Evolutionary conservation across 2,888 invertebrate species (phyloP), one percentile per base, ranked within the genome.

Genomic region (Pardosa pseudoannulata): DNA sequence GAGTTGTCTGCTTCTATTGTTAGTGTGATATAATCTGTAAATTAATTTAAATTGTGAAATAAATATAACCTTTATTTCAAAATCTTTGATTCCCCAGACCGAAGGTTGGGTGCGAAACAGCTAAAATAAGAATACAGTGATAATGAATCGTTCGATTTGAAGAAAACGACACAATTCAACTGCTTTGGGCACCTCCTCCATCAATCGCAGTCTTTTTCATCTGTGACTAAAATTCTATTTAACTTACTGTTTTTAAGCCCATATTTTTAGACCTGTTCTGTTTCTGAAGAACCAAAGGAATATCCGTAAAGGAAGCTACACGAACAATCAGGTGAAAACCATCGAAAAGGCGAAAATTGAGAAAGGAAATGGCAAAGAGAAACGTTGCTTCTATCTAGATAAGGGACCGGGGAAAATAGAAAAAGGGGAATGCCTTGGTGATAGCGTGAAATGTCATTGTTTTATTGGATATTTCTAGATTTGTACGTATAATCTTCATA

Each of bases 291-390:
- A 29, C 29, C 13, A 32, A 70, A 28, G 31, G 50, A 31, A 71
- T 70, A 70, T 56, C 27, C 36, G 67, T 64, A 29, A 36, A 46
- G 36, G 11, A 27, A 36, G 32, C 67, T 67, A 31, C 19, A 36
- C 19, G 56, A 64, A 56, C 79, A 79, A 79, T 79, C 79, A 79
- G 71, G 71, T 79, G 64, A 79, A 79, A 79, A 71, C n/a, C 79
- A 79, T 79, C 71, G 39, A 56, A 79, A 36, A 79, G 70, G 62
- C 36, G 62, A 79, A 70, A 79, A 79, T 41, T 29, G 19, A 64
- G 71, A 39, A 64, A 28, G 64, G 64, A 79, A 79, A 79, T 79
- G 64, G 64, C 62, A 62, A 36, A 70, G 78, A 78, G 70, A 70
- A 70, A 56, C 79, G 41, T 79, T 79, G 71, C 50, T 62, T 2